These are phyloP conservation scores for Pangasius mekongensis DNA, from an alignment of 2,797 vertebrate genomes.

Conservation along the genomic window DNA sequence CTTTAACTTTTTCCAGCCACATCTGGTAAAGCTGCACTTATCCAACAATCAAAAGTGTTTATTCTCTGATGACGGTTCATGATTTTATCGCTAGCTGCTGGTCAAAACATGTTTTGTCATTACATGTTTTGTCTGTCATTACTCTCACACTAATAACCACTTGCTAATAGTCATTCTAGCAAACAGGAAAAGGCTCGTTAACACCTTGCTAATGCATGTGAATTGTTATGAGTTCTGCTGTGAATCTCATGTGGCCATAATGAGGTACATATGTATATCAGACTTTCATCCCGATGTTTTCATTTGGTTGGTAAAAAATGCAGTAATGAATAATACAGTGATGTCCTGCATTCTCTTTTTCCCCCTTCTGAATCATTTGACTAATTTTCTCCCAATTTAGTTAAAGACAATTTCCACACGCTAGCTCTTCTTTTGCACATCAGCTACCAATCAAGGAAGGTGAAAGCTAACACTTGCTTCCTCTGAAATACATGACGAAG, in stretches of 20 bases:
- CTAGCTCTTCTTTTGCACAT: background rate
- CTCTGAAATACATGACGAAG: background rate
- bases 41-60: conserved; percentile 40
- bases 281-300: conserved; percentile 1
- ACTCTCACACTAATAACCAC: background rate
- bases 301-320: background rate
- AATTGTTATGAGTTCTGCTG: background rate
- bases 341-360: background rate
- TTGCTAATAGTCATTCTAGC: background rate
- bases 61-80: conserved; percentile 33
- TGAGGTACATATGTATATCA: background rate
- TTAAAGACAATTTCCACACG: background rate
- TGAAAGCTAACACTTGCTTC: background rate
- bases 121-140: too few relatives aligned
- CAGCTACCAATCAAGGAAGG: background rate
- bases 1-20: conserved; percentile 25
- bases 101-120: conserved; percentile 37
- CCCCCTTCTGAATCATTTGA: background rate
- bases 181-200: conserved; percentile 23
- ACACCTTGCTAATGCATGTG: conserved; percentile 7
- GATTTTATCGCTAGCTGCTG: conserved; percentile 47
- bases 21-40: conserved; percentile 45
- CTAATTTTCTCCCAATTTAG: background rate
- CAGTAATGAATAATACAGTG: background rate
- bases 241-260: background rate